phyloP scores from a whole-genome alignment of 2,797 vertebrate genomes.

The Danio tinwini region DNA sequence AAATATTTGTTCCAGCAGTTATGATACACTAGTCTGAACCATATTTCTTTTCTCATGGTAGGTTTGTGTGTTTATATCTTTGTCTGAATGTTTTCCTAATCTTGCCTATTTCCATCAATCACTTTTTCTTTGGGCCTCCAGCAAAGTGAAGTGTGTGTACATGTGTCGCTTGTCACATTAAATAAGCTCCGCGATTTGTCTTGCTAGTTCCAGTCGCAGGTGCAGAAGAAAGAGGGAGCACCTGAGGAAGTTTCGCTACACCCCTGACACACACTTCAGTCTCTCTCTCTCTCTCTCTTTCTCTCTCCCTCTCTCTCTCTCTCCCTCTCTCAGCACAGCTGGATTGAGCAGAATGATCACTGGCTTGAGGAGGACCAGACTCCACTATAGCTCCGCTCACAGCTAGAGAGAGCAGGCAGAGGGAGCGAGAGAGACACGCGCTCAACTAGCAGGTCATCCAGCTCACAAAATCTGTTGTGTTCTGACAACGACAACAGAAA shows the following conservation, averaged over 20 bases:
- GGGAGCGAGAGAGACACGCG: conserved; percentile 2
- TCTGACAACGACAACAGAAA: conserved; percentile 32
- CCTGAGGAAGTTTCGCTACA: conserved; percentile 46
- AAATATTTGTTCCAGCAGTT: not conserved
- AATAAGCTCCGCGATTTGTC: conserved; percentile 38
- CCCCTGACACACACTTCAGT: conserved; percentile 19
- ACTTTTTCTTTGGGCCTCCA: conserved; percentile 2
- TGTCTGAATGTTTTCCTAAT: conserved; percentile 7
- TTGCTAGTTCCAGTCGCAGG: conserved; percentile 18
- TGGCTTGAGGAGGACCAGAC: conserved; percentile 45
- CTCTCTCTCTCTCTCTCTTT: conserved; percentile 2
- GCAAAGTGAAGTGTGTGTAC: conserved; percentile 8
- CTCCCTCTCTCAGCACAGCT: conserved; percentile 15
- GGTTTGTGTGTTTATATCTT: not conserved
- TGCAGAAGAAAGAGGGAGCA: conserved; percentile 38
- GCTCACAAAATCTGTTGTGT: conserved; percentile 25
- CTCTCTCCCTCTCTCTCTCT: not conserved
- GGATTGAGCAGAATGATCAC: conserved; percentile 49
- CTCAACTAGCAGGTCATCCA: conserved; percentile 41
- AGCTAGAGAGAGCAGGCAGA: conserved; percentile 17
- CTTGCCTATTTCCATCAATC: not conserved
- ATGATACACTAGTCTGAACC: not conserved
- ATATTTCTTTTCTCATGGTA: not conserved
- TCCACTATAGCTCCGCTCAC: conserved; percentile 6
- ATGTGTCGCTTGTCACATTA: conserved; percentile 34